A percentile compares a stretch with the other conserved stretches of the same genome.
Conservation (phyloP, 2,113 vertebrate genomes). For the Hippoglossus stenolepis region DNA sequence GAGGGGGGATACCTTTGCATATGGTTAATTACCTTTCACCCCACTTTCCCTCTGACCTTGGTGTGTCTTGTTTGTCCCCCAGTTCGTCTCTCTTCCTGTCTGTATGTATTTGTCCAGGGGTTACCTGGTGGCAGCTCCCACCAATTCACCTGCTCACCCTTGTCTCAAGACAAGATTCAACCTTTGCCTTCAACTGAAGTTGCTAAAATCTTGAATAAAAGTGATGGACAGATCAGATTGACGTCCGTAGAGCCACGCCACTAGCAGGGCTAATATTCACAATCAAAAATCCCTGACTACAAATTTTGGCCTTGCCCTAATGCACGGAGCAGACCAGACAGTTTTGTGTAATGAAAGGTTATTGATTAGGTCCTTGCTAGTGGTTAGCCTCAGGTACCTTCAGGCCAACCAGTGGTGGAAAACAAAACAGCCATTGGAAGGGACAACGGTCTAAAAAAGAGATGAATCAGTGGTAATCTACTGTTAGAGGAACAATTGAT, state of each 20-base stretch:
- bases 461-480: conserved; percentile 76
- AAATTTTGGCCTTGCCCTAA: conserved; percentile 47
- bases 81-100: neutral
- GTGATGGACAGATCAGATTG: neutral
- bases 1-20: too few relatives aligned
- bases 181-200: neutral
- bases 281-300: conserved; percentile 18
- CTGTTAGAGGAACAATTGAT: conserved; percentile 82
- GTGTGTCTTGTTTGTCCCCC: neutral
- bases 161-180: neutral
- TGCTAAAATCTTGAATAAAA: neutral
- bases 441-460: conserved; percentile 76
- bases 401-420: conserved; percentile 69
- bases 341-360: conserved; percentile 74
- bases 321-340: conserved; percentile 64
- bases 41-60: neutral
- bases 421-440: conserved; percentile 71
- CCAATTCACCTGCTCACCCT: neutral
- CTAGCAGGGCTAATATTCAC: neutral
- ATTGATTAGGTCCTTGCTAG: conserved; percentile 68
- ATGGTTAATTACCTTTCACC: too few relatives aligned
- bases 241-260: neutral
- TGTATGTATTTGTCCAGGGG: neutral
- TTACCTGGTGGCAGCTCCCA: neutral
- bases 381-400: conserved; percentile 72